A percentile compares a stretch with the other conserved stretches of the same genome.
These are phyloP conservation scores for Orius insidiosus DNA, from an alignment of 1,140 invertebrate species.

Conservation along the genomic window DNA sequence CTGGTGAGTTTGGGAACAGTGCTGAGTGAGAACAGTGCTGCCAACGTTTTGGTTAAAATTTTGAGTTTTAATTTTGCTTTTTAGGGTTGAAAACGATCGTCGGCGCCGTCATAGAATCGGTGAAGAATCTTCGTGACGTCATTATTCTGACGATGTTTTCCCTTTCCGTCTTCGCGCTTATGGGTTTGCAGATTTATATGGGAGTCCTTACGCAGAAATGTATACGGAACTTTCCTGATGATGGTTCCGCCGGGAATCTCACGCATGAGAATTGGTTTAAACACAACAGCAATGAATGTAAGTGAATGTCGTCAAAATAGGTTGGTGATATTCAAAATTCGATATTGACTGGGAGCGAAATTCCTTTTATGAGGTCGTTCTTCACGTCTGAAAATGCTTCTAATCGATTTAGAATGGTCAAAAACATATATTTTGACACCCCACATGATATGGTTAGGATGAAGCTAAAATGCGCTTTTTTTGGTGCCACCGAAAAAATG, in stretches of 20 bases:
- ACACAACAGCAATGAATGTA: constrained; percentile 65
- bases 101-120: constrained; percentile 97
- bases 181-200: constrained; percentile 98
- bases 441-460: no score
- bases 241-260: constrained; percentile 72
- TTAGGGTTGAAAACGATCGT: constrained; percentile 97
- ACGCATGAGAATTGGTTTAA: constrained; percentile 65
- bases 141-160: constrained; percentile 98
- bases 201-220: constrained; percentile 93
- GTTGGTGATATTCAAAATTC: no score
- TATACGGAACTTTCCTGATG: constrained; percentile 72
- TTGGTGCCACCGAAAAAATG: no score
- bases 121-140: constrained; percentile 97
- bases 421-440: no score
- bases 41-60: constrained; percentile 28
- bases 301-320: no score
- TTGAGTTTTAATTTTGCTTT: constrained; percentile 20
- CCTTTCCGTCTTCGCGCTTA: constrained; percentile 91
- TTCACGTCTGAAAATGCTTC: no score
- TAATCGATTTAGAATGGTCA: no score
- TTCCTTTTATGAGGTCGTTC: no score
- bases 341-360: no score
- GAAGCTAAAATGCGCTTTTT: no score
- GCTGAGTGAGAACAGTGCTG: neutral
- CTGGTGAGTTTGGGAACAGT: constrained; percentile 49